Evolutionary conservation across 2,113 vertebrate genomes (phyloP), one percentile per base, ranked within the genome.

Genomic region (Amazona vittata): DNA sequence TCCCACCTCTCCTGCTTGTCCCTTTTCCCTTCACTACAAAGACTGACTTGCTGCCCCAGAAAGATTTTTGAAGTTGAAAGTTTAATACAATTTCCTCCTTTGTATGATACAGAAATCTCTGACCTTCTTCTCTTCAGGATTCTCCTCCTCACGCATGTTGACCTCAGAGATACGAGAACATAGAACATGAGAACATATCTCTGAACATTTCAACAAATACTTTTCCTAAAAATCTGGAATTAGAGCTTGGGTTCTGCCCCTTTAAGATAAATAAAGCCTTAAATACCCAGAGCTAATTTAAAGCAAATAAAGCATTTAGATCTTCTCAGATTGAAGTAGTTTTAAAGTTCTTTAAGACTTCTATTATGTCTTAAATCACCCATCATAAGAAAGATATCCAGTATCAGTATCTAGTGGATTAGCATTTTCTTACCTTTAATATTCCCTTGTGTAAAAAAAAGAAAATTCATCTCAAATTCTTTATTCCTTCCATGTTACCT

Each of bases 81-180:
- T 39, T 41, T 15, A 81, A 82, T 37, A 65, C 33, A 55, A 31
- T 70, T 85, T 78, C 43, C 89, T 84, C n/a, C 18, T 46, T 73
- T 62, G 59, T 70, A 33, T 21, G 20, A 67, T 26, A 78, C 0
- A 77, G 49, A 78, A 77, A 62, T 44, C 26, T 89, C 52, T 67
- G 55, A 80, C 60, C n/a, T 70, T n/a, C 4, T 2, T 50, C 41
- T 74, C 46, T 81, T 83, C 50, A 53, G 29, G 44, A 46, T 59
- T 68, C 33, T 67, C 35, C 39, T 69, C 29, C 71, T 63, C 63
- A 24, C 9, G 11, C 6, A 1, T 2, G 0, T 39, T 11, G 1
- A 11, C 12, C 24, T 92, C 39, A 25, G 74, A 82, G n/a, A 16
- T 53, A 5, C 6, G 29, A 80, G 21, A 46, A 43, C 25, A 64